Evolutionary conservation across 2,888 invertebrate genomes (phyloP), one percentile per base, ranked within the genome.

Genomic region (Pseudococcus jackbeardsleyi): DNA sequence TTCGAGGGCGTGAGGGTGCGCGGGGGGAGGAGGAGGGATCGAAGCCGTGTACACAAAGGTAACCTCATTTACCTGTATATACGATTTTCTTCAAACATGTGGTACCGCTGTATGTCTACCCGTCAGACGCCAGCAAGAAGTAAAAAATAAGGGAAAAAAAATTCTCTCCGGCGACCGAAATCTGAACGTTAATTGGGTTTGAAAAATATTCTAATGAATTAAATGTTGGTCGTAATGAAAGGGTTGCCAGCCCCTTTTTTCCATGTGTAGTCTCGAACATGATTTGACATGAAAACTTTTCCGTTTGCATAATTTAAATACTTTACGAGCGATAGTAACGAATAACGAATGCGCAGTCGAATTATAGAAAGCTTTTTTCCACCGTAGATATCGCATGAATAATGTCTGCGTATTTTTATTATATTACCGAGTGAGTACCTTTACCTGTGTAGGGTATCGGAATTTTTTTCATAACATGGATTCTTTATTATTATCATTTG

Each of bases 221-320:
- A 64, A 64, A 64, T 22, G 64, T 12, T 64, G 64, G 64, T 22
- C 64, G 15, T 64, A 64, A 64, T 64, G 64, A 64, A 64, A 64
- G 64, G 22, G 64, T 64, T 64, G 22, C 19, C 12, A 64, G 22
- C 64, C 64, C 64, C 64, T 64, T 64, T 64, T 42, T 64, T 22
- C 22, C 22, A 64, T 64, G 22, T 22, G 64, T 22, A 22, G 64
- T 22, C 64, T 64, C 64, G 22, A 64, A 64, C 64, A 64, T 64
- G 22, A 64, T 64, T 64, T 64, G 64, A 64, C 77, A 39, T 39
- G 77, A 33, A 39, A 77, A 42, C 39, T 77, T 77, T 77, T 77
- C 77, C 77, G 77, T 77, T 77, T 77, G 77, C 77, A 77, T 77
- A 77, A 77, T 77, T 77, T 77, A 77, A 77, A 77, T 77, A 17